phyloP scores from a whole-genome alignment of 1,140 invertebrate genomes.

The Eufriesea mexicana region DNA sequence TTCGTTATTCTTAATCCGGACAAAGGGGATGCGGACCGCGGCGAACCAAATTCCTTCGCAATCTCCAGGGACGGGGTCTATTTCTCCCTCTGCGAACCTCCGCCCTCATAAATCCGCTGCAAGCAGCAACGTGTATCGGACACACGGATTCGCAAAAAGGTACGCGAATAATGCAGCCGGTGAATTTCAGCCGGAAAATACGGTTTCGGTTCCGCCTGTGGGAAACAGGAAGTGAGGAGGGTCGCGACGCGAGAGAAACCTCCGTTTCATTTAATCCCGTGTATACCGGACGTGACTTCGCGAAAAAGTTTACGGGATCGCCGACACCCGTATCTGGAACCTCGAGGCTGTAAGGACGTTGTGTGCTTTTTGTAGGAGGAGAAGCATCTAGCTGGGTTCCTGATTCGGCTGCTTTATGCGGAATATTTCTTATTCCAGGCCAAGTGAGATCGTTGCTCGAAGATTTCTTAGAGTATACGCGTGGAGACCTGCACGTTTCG shows the following conservation, averaged over 20 bases:
- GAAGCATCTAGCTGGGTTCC: background rate
- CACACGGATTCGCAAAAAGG: conserved; percentile 8
- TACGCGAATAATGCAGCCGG: conserved; percentile 1
- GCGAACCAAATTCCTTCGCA: background rate
- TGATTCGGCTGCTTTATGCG: no score
- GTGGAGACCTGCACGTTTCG: background rate
- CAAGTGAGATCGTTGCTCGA: background rate
- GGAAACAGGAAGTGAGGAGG: no score
- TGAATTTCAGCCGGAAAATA: conserved; percentile 3
- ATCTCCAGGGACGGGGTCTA: background rate
- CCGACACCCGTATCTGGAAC: background rate
- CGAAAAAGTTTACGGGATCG: background rate
- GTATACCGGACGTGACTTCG: background rate
- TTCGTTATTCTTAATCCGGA: background rate
- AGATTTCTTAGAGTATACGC: background rate
- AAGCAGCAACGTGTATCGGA: background rate
- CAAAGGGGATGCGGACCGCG: no score
- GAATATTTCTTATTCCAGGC: no score
- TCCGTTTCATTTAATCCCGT: conserved; percentile 7
- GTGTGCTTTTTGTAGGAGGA: no score
- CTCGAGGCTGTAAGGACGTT: background rate
- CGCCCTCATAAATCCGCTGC: conserved; percentile 1
- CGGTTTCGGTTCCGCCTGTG: background rate
- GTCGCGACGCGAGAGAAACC: no score
- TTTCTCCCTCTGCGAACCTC: background rate